Evolutionary conservation across 2,888 invertebrate species (phyloP).

Genomic region (Sisyra nigra): DNA sequence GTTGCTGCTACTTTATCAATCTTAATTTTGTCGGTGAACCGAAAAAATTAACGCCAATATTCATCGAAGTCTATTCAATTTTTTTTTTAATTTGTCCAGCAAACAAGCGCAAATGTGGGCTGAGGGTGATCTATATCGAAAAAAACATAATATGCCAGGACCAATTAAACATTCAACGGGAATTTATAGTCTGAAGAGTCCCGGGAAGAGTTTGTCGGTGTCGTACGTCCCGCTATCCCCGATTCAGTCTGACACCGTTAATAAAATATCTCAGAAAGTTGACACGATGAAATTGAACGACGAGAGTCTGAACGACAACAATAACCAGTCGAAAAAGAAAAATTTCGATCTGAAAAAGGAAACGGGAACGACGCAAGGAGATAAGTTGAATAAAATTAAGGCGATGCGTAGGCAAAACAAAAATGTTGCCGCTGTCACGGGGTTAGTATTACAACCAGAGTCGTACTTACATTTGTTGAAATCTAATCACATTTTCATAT

Average conservation of each 20-base stretch:
- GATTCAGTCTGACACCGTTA: conserved; percentile 24
- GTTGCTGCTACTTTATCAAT: too few species aligned
- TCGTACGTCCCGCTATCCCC: conserved; percentile 9
- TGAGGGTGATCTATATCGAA: conserved; percentile 46
- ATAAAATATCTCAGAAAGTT: conserved; percentile 39
- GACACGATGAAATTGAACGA: conserved; percentile 47
- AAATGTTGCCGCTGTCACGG: neutral
- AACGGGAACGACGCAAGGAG: conserved; percentile 44
- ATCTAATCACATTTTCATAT: too few species aligned
- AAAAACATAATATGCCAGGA: conserved; percentile 32
- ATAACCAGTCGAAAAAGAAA: conserved; percentile 17
- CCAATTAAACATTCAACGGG: conserved; percentile 39
- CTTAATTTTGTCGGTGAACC: too few species aligned
- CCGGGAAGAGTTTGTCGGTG: conserved; percentile 4
- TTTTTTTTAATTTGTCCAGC: conserved; percentile 26
- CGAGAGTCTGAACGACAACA: conserved; percentile 27
- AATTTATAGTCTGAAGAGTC: conserved; percentile 32
- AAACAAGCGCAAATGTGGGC: conserved; percentile 65
- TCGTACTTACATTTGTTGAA: too few species aligned
- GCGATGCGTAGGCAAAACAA: conserved; percentile 31
- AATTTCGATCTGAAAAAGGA: conserved; percentile 16
- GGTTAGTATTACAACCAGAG: too few species aligned
- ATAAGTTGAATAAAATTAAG: conserved; percentile 54
- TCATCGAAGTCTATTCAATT: too few species aligned
- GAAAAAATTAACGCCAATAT: too few species aligned